These are phyloP conservation scores for Hyaena hyaena DNA, from an alignment of 2,113 vertebrate species.

Conservation along the genomic window DNA sequence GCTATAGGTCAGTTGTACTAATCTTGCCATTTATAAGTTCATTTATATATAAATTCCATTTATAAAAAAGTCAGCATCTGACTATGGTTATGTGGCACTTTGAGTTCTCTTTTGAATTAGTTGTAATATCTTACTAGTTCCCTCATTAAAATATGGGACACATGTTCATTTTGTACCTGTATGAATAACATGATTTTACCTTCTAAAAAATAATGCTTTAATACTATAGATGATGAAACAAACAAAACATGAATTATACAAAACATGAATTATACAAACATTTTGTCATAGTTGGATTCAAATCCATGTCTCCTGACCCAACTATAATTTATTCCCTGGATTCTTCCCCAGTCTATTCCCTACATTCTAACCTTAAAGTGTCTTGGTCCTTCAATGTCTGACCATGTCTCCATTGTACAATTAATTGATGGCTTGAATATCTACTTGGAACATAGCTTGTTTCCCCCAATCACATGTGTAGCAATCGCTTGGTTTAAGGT, in stretches of 20 bases:
- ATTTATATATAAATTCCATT: too few relatives aligned
- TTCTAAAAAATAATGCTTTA: not conserved
- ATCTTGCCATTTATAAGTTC: not conserved
- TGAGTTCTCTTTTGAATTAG: not conserved
- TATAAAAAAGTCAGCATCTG: not conserved
- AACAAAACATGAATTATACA: not conserved
- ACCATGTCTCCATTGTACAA: not conserved
- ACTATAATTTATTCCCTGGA: not conserved
- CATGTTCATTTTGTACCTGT: not conserved
- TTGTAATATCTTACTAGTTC: not conserved
- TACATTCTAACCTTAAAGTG: not conserved
- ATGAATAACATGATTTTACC: not conserved
- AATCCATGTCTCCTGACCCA: not conserved
- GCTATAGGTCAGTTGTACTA: not conserved
- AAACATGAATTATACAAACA: not conserved
- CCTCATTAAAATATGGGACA: conserved; percentile 14
- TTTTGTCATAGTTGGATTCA: not conserved
- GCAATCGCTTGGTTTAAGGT: not conserved
- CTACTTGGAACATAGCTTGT: not conserved
- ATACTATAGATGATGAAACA: not conserved
- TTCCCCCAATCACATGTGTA: not conserved
- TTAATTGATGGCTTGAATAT: not conserved
- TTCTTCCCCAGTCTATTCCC: not conserved
- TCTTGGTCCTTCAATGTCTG: not conserved
- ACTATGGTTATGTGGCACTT: not conserved